Evolutionary conservation across 2,797 vertebrate genomes (phyloP), one percentile per base, ranked within the genome.

Genomic region (Myotis myotis): DNA sequence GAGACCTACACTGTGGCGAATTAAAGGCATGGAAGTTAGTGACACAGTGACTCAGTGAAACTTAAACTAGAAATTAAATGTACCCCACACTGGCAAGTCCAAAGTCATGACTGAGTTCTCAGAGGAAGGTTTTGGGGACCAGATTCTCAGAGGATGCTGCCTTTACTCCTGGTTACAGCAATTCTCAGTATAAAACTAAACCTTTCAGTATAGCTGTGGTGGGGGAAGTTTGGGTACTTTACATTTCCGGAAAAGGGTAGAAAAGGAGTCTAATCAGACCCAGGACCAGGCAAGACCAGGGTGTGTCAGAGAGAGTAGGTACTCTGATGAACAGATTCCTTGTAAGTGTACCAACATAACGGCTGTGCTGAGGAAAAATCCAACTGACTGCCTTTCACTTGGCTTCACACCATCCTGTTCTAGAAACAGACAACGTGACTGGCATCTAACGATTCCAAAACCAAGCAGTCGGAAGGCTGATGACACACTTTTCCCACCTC

Each of bases 121-220:
- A 49, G 30, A 70, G 36, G 74, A 85, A 82, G 36, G 6, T 11
- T 7, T 60, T 28, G 41, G 33, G 53, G 36, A 55, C 25, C 38
- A 44, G 30, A 87, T 71, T 72, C 72, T 84, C 6, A 64, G 76
- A 83, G 55, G 47, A 60, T 55, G 4, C 10, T 19, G 47, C 23
- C 36, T 86, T 90, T 75, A 55, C 28, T 71, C 15, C 9, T 75
- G 38, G 23, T 16, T 71, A 64, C 0, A 36, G 38, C 2, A 84
- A 78, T 90, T 89, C 19, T 72, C 55, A 91, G 80, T 62, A 53
- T 33, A 62, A 85, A 94, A 87, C 17, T 8, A 10, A 93, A 81
- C 44, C 41, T 83, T 91, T 83, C 16, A 38, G 36, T 28, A 80
- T 87, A 47, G 64, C 0, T 74, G 81, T 60, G 15, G 33, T 47